A percentile compares a stretch with the other conserved stretches of the same genome.
Evolutionary conservation across 2,797 vertebrate species (phyloP).

Genomic region (Characodon lateralis): DNA sequence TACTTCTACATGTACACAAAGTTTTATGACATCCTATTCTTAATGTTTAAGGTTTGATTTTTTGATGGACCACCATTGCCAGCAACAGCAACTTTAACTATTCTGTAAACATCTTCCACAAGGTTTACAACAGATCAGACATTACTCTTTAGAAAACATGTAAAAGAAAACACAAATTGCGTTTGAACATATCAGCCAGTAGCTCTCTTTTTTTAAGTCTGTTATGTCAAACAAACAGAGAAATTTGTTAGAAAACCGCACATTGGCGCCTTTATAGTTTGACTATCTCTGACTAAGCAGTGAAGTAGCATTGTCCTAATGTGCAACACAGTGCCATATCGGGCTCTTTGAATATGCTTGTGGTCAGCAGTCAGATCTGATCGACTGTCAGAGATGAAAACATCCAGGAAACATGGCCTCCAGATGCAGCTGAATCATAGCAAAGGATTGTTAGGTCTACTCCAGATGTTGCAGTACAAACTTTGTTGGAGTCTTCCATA

Average conservation of each 20-base stretch:
- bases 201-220: neutral
- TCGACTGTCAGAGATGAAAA: conserved; percentile 49
- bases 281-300: conserved; percentile 51
- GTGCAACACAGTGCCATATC: conserved; percentile 44
- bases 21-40: too few species aligned
- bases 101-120: too few species aligned
- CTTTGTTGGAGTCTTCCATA: conserved; percentile 46
- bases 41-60: too few species aligned
- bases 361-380: conserved; percentile 51
- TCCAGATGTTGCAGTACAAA: conserved; percentile 64
- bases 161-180: neutral
- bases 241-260: conserved; percentile 33
- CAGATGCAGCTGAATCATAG: conserved; percentile 66
- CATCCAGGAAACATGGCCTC: conserved; percentile 49
- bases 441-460: conserved; percentile 40
- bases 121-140: neutral
- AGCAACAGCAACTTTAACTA: too few species aligned
- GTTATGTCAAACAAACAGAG: conserved; percentile 45
- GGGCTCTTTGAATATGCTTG: conserved; percentile 52
- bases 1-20: too few species aligned
- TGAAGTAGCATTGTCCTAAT: conserved; percentile 61
- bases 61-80: too few species aligned
- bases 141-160: neutral
- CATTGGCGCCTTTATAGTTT: conserved; percentile 63
- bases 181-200: neutral